Percentiles rank a stretch among this genome's conserved stretches.
phyloP scores from a whole-genome alignment of 1,140 invertebrate genomes.

The Drosophila oshimai region DNA sequence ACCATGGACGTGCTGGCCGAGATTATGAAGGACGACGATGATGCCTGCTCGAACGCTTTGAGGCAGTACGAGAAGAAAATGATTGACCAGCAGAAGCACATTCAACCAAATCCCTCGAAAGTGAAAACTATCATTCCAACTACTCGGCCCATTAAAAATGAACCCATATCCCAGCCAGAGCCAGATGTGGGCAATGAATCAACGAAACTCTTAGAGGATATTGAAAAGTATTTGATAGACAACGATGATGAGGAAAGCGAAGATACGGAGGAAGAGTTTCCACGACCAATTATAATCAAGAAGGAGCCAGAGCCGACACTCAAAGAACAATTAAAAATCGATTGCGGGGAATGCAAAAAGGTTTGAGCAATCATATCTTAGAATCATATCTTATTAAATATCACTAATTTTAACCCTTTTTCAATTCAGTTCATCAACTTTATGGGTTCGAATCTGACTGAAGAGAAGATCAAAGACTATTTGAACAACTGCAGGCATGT shows the following conservation, averaged over 20 bases:
- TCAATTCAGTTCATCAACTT: constrained; percentile 60
- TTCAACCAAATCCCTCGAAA: background rate
- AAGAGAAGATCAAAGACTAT: constrained; percentile 59
- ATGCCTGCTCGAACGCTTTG: constrained; percentile 33
- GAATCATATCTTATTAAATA: background rate
- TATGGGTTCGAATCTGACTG: constrained; percentile 50
- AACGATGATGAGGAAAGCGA: constrained; percentile 24
- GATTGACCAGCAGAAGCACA: constrained; percentile 37
- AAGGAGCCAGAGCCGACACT: constrained; percentile 21
- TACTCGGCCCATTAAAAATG: constrained; percentile 20
- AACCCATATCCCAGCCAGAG: constrained; percentile 38
- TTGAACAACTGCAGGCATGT: constrained; percentile 53
- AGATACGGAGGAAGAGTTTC: constrained; percentile 41
- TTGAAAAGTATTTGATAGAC: constrained; percentile 44
- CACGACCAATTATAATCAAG: constrained; percentile 47
- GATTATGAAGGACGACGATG: constrained; percentile 56
- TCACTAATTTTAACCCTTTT: background rate
- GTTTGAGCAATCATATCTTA: constrained; percentile 2
- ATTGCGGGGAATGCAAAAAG: constrained; percentile 67
- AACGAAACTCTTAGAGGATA: constrained; percentile 55
- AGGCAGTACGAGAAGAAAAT: constrained; percentile 38
- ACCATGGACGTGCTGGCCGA: constrained; percentile 65
- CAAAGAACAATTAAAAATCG: constrained; percentile 57
- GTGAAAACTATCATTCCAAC: background rate
- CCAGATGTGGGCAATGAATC: constrained; percentile 50